These are phyloP conservation scores for Acanthurus leucopareius DNA, from an alignment of 2,797 vertebrate species.

Conservation along the genomic window DNA sequence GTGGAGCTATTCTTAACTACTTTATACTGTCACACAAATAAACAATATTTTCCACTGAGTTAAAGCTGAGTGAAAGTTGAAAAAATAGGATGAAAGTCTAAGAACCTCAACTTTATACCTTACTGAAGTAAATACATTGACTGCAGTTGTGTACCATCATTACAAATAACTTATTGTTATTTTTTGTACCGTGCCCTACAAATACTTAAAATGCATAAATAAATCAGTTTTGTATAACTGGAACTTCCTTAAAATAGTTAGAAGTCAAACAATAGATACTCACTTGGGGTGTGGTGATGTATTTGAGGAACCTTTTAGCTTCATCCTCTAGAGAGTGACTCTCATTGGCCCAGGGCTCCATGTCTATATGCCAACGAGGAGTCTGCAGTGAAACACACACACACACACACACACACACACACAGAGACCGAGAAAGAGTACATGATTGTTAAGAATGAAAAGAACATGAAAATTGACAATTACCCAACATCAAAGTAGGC, in stretches of 20 bases:
- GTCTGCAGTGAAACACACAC: conserved; percentile 76
- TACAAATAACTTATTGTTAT: background rate
- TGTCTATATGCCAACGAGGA: conserved; percentile 91
- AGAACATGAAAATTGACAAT: background rate
- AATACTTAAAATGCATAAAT: background rate
- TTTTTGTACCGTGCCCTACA: background rate
- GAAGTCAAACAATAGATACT: conserved; percentile 40
- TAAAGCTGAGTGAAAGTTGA: background rate
- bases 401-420: conserved; percentile 25
- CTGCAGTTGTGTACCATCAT: too few relatives aligned
- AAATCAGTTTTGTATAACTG: background rate
- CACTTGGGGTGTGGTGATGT: conserved; percentile 94
- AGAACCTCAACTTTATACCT: too few relatives aligned
- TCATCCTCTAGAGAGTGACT: conserved; percentile 90
- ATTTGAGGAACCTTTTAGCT: conserved; percentile 91
- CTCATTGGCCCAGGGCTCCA: conserved; percentile 92
- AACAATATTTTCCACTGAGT: too few relatives aligned
- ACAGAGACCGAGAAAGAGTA: conserved; percentile 27
- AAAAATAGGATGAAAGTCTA: background rate
- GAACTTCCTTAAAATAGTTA: background rate
- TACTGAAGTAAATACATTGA: too few relatives aligned
- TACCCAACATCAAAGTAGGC: conserved; percentile 50
- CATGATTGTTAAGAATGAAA: too few relatives aligned
- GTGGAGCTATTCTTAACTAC: too few relatives aligned
- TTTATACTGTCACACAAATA: too few relatives aligned